phyloP scores from a whole-genome alignment of 2,888 invertebrate genomes.

The Melieria picta region DNA sequence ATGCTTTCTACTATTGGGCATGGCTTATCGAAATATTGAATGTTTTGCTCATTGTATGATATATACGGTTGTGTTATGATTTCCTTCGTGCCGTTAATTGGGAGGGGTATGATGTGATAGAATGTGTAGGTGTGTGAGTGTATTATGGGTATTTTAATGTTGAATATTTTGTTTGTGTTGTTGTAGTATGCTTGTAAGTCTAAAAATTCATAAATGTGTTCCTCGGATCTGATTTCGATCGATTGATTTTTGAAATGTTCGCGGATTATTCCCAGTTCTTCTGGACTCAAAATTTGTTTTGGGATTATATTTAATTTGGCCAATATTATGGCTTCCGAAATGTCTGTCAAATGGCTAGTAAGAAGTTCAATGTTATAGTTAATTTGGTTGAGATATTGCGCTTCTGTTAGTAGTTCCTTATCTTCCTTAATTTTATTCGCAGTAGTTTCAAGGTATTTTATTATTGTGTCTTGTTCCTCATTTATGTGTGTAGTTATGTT shows the following conservation, averaged over 20 bases:
- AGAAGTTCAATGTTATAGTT: conserved; percentile 39
- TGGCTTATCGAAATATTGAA: too few relatives aligned
- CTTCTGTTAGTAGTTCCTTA: conserved; percentile 9
- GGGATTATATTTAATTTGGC: conserved; percentile 36
- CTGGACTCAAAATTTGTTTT: conserved; percentile 29
- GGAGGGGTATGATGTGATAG: too few relatives aligned
- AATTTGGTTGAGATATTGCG: conserved; percentile 18
- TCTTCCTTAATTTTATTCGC: conserved; percentile 15
- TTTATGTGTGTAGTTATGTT: conserved; percentile 38
- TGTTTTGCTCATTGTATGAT: too few relatives aligned
- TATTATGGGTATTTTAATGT: background rate
- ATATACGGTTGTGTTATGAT: too few relatives aligned
- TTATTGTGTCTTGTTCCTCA: conserved; percentile 28
- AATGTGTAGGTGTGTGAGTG: background rate
- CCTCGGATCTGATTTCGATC: conserved; percentile 7
- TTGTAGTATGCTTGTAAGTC: too few relatives aligned
- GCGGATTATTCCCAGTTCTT: conserved; percentile 25
- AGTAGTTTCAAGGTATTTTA: conserved; percentile 12
- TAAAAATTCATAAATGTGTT: too few relatives aligned
- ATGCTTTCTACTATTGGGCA: too few relatives aligned
- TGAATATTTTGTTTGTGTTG: conserved; percentile 17
- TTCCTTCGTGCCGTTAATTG: too few relatives aligned
- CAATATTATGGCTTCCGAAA: conserved; percentile 29
- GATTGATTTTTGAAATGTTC: conserved; percentile 29
- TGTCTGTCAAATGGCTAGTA: conserved; percentile 25